Evolutionary conservation across 2,888 invertebrate species (phyloP).

Genomic region (Yponomeuta sedellus): DNA sequence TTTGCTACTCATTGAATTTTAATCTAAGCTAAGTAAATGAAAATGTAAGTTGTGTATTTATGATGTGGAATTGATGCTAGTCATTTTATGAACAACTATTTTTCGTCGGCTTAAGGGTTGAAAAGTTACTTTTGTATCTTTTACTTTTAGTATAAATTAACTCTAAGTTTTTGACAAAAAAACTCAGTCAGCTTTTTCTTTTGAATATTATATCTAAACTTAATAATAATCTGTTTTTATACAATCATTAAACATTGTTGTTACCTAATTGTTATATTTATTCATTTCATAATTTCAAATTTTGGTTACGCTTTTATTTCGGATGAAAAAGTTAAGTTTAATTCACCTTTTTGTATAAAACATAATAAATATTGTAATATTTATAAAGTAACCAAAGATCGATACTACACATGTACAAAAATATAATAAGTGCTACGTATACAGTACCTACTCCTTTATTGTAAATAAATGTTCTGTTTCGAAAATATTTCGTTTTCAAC

Average conservation of each 20-base stretch:
- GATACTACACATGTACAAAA: slow-evolving; percentile 7
- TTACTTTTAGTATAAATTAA: too few relatives aligned
- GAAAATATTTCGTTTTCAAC: slow-evolving; percentile 25
- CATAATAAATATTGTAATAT: slow-evolving; percentile 8
- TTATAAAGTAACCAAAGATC: slow-evolving; percentile 10
- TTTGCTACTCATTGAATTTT: too few relatives aligned
- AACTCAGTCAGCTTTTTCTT: too few relatives aligned
- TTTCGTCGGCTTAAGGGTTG: background rate
- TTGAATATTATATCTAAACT: too few relatives aligned
- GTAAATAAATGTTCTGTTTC: slow-evolving; percentile 42
- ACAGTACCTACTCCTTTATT: slow-evolving; percentile 33
- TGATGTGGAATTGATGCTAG: slow-evolving; percentile 21
- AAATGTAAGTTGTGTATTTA: background rate
- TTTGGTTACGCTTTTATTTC: background rate
- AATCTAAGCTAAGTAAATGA: background rate
- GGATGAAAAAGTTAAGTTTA: background rate
- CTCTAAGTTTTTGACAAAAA: too few relatives aligned
- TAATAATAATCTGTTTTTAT: too few relatives aligned
- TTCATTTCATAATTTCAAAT: background rate
- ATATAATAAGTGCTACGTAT: slow-evolving; percentile 63
- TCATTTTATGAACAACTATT: slow-evolving; percentile 17
- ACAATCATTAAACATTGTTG: too few relatives aligned
- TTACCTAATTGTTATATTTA: too few relatives aligned
- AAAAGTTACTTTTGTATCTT: background rate
- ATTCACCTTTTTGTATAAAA: background rate